Percentiles rank a stretch among this genome's conserved stretches.
Evolutionary conservation across 1,140 invertebrate species (phyloP).

Genomic region (Microvelia longipes): DNA sequence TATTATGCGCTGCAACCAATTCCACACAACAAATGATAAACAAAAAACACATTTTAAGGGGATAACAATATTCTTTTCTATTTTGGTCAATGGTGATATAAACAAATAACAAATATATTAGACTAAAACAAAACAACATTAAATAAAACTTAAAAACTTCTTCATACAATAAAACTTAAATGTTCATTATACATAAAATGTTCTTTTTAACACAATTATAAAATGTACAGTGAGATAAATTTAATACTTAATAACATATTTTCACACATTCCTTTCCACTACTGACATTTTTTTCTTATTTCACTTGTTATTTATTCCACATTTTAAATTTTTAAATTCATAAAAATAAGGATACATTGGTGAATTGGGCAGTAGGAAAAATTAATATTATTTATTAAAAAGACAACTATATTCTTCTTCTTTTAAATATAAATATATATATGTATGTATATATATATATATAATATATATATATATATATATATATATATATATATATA

Average conservation of each 20-base stretch:
- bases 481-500: too few relatives aligned
- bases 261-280: not conserved
- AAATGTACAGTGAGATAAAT: not conserved
- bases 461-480: too few relatives aligned
- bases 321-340: not conserved
- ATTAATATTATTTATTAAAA: too few relatives aligned
- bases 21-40: too few relatives aligned
- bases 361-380: not conserved
- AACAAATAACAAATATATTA: conserved; percentile 17
- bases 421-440: too few relatives aligned
- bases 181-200: not conserved
- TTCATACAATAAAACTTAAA: not conserved
- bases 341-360: not conserved
- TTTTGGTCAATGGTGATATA: conserved; percentile 18
- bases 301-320: not conserved
- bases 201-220: not conserved
- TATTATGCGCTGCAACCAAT: too few relatives aligned
- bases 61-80: conserved; percentile 17
- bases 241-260: not conserved
- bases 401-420: too few relatives aligned
- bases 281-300: not conserved
- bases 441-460: too few relatives aligned
- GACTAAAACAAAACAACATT: conserved; percentile 12
- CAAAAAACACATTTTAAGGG: conserved; percentile 13
- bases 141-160: not conserved